Percentiles rank a stretch among this genome's conserved stretches.
Conservation (phyloP, 2,797 vertebrate genomes). For the Pseudochirops corinnae region DNA sequence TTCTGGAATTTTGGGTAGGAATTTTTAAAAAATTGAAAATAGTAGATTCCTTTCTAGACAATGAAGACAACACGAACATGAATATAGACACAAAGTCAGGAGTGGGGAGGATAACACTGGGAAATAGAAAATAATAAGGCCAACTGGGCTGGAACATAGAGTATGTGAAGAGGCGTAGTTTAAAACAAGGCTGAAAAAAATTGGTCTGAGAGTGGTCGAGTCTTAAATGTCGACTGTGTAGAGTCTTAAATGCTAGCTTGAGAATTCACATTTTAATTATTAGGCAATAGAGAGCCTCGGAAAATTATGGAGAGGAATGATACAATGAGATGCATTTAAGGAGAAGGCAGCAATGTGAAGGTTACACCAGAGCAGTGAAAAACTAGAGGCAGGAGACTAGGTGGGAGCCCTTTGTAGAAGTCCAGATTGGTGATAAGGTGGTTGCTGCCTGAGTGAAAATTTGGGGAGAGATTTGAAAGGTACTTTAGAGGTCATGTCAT, state of each 20-base stretch:
- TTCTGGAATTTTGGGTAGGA: neutral
- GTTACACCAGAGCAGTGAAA: neutral
- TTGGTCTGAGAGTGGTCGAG: neutral
- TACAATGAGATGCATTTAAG: neutral
- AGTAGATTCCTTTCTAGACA: neutral
- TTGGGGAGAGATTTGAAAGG: neutral
- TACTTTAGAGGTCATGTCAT: neutral
- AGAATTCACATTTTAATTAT: neutral
- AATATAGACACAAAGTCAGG: neutral
- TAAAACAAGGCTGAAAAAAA: neutral
- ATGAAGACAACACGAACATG: neutral
- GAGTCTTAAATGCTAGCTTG: neutral
- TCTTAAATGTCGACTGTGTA: neutral
- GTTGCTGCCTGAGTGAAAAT: neutral
- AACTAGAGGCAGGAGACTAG: neutral
- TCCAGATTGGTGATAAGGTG: neutral
- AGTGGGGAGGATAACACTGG: neutral
- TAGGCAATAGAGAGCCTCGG: neutral
- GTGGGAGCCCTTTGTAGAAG: neutral
- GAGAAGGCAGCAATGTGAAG: neutral
- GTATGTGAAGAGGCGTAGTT: neutral
- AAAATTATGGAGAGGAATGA: neutral
- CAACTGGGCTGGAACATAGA: neutral
- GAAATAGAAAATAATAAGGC: neutral
- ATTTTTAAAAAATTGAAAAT: neutral